These are phyloP conservation scores for Peromyscus californicus DNA, from an alignment of 2,113 vertebrate species.

Conservation along the genomic window DNA sequence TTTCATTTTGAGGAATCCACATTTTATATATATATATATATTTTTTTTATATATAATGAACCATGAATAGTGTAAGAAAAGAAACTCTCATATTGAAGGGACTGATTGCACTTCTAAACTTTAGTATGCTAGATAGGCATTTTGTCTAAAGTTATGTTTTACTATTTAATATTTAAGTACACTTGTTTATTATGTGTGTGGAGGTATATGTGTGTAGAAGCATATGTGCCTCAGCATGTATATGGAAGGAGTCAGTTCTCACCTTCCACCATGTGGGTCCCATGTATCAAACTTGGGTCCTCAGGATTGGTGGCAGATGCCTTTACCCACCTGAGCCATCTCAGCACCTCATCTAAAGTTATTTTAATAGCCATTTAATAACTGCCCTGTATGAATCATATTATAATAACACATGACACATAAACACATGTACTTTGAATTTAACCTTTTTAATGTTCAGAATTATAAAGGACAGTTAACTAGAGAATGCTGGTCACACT, in stretches of 20 bases:
- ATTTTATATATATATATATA: no score
- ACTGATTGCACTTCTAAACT: neutral
- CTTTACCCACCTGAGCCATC: neutral
- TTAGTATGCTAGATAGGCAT: neutral
- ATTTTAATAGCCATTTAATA: constrained; percentile 46
- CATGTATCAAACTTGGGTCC: neutral
- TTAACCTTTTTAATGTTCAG: constrained; percentile 27
- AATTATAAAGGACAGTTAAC: constrained; percentile 49
- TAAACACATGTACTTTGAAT: constrained; percentile 57
- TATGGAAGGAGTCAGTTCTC: neutral
- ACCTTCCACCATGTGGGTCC: neutral
- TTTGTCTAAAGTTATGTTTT: neutral
- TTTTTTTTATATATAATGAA: no score
- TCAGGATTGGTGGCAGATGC: neutral
- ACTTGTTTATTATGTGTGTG: neutral
- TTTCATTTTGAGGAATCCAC: constrained; percentile 57
- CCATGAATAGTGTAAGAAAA: neutral
- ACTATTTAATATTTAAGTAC: constrained; percentile 37
- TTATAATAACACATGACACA: neutral
- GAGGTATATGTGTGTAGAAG: neutral
- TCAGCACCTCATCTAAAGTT: neutral
- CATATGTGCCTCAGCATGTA: neutral
- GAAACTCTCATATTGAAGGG: neutral
- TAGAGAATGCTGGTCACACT: neutral
- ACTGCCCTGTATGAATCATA: neutral